These are phyloP conservation scores for Magallana nippona DNA, from an alignment of 2,888 invertebrate species.

Conservation along the genomic window DNA sequence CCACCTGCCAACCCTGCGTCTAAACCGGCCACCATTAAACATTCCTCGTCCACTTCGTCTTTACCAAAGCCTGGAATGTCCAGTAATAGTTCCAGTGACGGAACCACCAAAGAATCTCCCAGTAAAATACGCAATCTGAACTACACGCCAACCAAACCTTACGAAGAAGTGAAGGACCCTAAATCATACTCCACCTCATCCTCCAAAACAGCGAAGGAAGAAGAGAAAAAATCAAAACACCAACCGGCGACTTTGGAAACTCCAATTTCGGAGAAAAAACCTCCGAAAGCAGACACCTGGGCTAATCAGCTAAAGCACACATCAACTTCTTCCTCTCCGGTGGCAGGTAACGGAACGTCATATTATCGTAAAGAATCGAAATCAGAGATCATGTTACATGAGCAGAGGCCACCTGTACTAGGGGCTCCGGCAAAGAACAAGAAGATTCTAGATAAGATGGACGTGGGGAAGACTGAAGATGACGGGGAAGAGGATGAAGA, in stretches of 20 bases:
- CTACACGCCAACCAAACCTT: conserved; percentile 72
- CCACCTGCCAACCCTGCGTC: conserved; percentile 1
- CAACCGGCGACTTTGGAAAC: conserved; percentile 55
- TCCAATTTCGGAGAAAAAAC: conserved; percentile 36
- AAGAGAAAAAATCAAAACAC: conserved; percentile 56
- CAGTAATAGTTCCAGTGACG: conserved; percentile 40
- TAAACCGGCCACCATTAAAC: conserved; percentile 48
- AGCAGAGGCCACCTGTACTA: conserved; percentile 68
- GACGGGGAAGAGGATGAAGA: conserved; percentile 58
- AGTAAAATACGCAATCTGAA: conserved; percentile 66
- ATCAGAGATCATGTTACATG: conserved; percentile 59
- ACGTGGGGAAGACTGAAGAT: conserved; percentile 47
- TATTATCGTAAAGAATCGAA: conserved; percentile 71
- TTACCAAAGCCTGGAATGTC: conserved; percentile 58
- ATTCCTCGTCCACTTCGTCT: conserved; percentile 63
- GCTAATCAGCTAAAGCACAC: conserved; percentile 9
- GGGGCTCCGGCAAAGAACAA: conserved; percentile 64
- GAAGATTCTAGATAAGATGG: conserved; percentile 48
- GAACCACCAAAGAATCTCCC: conserved; percentile 54
- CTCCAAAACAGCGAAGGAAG: conserved; percentile 52
- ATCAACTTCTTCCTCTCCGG: not conserved
- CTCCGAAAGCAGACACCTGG: not conserved
- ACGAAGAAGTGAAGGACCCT: conserved; percentile 64
- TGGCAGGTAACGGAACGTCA: conserved; percentile 51
- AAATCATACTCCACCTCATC: not conserved